Base-by-base conservation (phyloP, 1,140 invertebrate genomes). In the Asobara japonica region DNA sequence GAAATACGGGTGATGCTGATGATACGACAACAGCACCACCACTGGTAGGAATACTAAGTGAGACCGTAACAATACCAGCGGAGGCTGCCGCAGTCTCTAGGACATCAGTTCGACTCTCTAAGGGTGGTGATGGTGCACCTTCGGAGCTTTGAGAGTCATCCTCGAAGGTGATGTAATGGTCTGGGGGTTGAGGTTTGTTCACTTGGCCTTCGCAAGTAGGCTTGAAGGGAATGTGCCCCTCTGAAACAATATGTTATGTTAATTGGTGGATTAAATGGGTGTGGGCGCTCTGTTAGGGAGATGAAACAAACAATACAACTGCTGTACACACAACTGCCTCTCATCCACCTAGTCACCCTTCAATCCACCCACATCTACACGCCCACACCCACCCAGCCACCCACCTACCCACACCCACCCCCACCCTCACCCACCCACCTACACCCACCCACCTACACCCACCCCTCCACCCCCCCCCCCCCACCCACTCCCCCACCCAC, bases 211-310 rank as follows among this genome's bases (percentile, higher is more conserved):
- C 96, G 80, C 94, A 94, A 41, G 96, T 97, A 4, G 94, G 94
- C 82, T 96, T 96, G 87, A 97, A 98, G 69, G 94, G 92, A 79
- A 98, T 93, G 67, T 94, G 91, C 38, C 96, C 97, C 88, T 97
- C 92, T 93, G 84, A 2, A 85, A 74, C 8, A 13, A 67, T 13
- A 6, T 3, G 60, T 60, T 31, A 13, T 60, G 11, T 60, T 11
- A 60, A 45, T 16, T 33, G 3, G 8, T 67, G 64, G 69, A 64
- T 45, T 38, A 10, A 38, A 3, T 4, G 10, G 2, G 36, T 38
- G 36, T 38, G 8, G 10, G 10, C 3, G 7, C 36, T 38, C n/a
- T n/a, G n/a, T n/a, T n/a, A n/a, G n/a, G n/a, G n/a, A n/a, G n/a
- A n/a, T n/a, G n/a, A n/a, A n/a, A n/a, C n/a, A n/a, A n/a, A n/a